Conservation (phyloP, 2,113 vertebrate species). For the Antechinus stuartii region DNA sequence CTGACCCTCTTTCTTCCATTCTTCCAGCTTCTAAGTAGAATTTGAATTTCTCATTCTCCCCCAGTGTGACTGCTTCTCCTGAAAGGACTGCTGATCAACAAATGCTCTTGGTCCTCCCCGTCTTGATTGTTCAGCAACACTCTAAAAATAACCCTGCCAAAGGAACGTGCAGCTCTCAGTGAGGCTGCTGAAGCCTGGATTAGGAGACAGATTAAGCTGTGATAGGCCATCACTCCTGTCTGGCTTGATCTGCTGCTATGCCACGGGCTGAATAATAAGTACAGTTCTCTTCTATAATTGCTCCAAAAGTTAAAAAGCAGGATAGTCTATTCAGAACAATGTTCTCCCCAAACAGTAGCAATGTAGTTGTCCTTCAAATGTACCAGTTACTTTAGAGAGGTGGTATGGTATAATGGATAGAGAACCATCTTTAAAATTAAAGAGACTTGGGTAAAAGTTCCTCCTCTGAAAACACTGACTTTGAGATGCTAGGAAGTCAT, state of each 20-base stretch:
- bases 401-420: not conserved
- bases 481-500: not conserved
- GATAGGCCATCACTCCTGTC: not conserved
- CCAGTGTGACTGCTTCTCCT: not conserved
- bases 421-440: not conserved
- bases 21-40: not conserved
- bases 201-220: fast-evolving
- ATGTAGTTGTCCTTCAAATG: not conserved
- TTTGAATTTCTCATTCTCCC: not conserved
- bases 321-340: not conserved
- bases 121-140: not conserved
- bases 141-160: not conserved
- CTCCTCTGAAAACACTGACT: not conserved
- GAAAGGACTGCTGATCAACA: not conserved
- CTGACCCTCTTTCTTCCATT: not conserved
- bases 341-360: not conserved
- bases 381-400: not conserved
- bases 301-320: not conserved
- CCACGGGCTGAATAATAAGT: not conserved
- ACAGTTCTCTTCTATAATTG: not conserved
- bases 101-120: not conserved
- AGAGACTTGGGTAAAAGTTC: not conserved
- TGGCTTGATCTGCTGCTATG: not conserved
- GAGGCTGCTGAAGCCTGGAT: not conserved
- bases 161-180: not conserved